A percentile compares a stretch with the other conserved stretches of the same genome.
phyloP scores from a whole-genome alignment of 2,113 vertebrate genomes.

The Scalopus aquaticus region DNA sequence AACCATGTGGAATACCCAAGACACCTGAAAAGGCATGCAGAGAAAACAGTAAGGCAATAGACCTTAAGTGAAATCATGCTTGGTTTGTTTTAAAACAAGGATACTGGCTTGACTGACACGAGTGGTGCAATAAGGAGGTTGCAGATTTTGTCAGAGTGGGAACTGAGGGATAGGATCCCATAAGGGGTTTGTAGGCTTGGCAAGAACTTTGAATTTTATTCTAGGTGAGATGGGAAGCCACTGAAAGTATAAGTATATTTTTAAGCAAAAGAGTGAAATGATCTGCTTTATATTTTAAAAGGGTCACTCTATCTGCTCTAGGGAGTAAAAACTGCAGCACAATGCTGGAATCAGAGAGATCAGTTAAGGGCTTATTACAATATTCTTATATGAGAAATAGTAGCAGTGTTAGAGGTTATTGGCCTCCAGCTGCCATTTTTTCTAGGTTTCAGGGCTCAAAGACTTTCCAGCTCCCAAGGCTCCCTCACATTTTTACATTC shows the following conservation, averaged over 20 bases:
- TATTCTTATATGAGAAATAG: background rate
- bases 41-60: background rate
- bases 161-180: background rate
- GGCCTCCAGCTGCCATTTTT: background rate
- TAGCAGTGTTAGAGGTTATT: background rate
- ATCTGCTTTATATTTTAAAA: background rate
- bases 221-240: background rate
- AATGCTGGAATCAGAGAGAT: background rate
- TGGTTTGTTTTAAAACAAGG: conserved; percentile 2
- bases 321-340: background rate
- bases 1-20: background rate
- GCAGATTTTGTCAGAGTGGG: background rate
- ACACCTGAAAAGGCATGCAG: background rate
- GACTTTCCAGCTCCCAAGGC: background rate
- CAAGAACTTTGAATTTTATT: conserved; percentile 4
- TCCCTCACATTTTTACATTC: background rate
- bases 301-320: background rate
- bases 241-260: background rate
- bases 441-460: background rate
- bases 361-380: background rate
- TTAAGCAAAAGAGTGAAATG: background rate
- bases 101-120: background rate
- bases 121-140: background rate
- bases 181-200: background rate
- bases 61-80: background rate